A percentile compares a stretch with the other conserved stretches of the same genome.
Evolutionary conservation across 2,888 invertebrate species (phyloP).

Genomic region (Atrina japonica): DNA sequence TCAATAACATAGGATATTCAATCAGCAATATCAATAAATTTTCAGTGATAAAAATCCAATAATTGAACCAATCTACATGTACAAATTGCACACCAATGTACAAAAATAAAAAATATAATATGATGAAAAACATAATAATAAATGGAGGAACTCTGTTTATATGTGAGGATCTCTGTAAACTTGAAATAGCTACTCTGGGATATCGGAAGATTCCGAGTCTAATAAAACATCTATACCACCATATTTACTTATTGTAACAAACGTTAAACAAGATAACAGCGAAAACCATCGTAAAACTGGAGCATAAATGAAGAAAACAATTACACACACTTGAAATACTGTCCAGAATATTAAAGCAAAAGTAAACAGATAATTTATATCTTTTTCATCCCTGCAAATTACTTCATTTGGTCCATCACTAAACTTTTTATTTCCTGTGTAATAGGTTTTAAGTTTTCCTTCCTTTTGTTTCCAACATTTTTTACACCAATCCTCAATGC

Average conservation of each 20-base stretch:
- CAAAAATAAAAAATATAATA: no score
- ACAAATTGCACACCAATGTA: no score
- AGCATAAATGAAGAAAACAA: slow-evolving; percentile 43
- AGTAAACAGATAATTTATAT: slow-evolving; percentile 35
- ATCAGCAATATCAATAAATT: no score
- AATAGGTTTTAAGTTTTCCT: slow-evolving; percentile 69
- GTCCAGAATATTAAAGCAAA: slow-evolving; percentile 57
- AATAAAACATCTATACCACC: slow-evolving; percentile 39
- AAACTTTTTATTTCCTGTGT: slow-evolving; percentile 39
- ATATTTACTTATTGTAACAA: slow-evolving; percentile 40
- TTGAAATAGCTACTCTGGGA: background rate
- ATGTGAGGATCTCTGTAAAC: no score
- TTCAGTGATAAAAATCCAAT: no score
- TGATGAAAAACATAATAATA: no score
- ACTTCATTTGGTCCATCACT: slow-evolving; percentile 9
- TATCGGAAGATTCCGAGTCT: slow-evolving; percentile 29
- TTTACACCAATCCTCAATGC: slow-evolving; percentile 75
- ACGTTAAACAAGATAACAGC: slow-evolving; percentile 31
- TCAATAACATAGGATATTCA: no score
- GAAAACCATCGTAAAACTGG: slow-evolving; percentile 55
- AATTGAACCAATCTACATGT: no score
- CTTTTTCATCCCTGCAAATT: slow-evolving; percentile 17
- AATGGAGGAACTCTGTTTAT: no score
- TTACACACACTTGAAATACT: slow-evolving; percentile 49
- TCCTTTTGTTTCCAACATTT: slow-evolving; percentile 80